Percentiles rank a stretch among this genome's conserved stretches.
These are phyloP conservation scores for Ischnura elegans DNA, from an alignment of 2,888 invertebrate species.

Conservation along the genomic window DNA sequence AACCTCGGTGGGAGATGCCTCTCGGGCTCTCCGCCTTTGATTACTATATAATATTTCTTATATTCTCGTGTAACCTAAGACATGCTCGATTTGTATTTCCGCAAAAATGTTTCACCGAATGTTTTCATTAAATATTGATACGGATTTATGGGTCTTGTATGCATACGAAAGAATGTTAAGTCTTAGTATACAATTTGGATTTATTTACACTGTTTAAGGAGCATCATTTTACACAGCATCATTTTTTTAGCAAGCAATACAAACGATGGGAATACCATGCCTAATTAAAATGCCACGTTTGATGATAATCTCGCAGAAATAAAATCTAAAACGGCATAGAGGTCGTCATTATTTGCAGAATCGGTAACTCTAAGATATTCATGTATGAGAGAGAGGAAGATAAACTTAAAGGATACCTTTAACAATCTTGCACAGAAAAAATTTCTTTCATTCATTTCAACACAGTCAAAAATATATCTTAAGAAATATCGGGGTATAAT, in stretches of 20 bases:
- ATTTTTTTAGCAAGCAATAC: neutral
- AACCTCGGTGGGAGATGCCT: constrained; percentile 39
- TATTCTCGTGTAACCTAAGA: constrained; percentile 40
- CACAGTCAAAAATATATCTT: no score
- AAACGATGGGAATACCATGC: neutral
- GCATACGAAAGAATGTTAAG: neutral
- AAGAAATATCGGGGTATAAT: no score
- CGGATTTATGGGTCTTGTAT: neutral
- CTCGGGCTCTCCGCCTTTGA: neutral
- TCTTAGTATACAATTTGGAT: neutral
- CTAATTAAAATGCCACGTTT: no score
- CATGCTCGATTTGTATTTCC: constrained; percentile 44
- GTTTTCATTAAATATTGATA: constrained; percentile 35
- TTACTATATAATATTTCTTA: constrained; percentile 57
- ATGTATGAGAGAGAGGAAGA: no score
- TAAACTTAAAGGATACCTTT: no score
- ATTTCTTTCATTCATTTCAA: no score
- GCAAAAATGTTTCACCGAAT: constrained; percentile 37
- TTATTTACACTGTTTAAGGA: neutral
- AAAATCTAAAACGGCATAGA: no score
- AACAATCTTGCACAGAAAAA: no score
- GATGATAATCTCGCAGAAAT: no score
- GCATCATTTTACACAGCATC: no score
- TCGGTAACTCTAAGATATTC: no score
- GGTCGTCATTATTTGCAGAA: no score